Percentiles rank a stretch among this genome's conserved stretches.
phyloP scores from a whole-genome alignment of 2,888 invertebrate genomes.

The Spodoptera littoralis region DNA sequence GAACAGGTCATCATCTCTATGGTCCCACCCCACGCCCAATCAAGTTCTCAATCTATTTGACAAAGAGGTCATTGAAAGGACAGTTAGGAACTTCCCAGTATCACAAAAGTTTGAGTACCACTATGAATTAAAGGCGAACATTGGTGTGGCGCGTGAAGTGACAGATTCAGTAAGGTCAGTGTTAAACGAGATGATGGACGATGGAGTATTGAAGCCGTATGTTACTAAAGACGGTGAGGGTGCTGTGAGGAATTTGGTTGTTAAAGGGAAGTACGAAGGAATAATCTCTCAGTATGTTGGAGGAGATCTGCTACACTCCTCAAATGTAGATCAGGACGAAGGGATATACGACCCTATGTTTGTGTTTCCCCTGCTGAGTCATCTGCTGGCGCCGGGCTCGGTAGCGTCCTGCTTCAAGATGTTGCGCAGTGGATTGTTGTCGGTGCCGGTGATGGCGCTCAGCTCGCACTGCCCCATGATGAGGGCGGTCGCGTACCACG shows the following conservation, averaged over 20 bases:
- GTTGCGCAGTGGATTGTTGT: conserved; percentile 91
- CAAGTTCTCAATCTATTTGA: conserved; percentile 93
- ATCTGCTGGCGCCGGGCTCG: conserved; percentile 92
- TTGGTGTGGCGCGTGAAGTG: conserved; percentile 50
- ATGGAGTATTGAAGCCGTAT: conserved; percentile 61
- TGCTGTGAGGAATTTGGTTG: conserved; percentile 60
- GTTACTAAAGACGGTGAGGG: conserved; percentile 67
- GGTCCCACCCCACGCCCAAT: conserved; percentile 92
- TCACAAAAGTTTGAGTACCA: conserved; percentile 87
- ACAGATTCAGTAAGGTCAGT: conserved; percentile 57
- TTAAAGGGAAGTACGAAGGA: conserved; percentile 65
- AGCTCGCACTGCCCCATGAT: conserved; percentile 91
- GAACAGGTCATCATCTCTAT: conserved; percentile 86
- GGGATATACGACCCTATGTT: conserved; percentile 95
- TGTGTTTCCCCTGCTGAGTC: conserved; percentile 93
- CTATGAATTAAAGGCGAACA: conserved; percentile 70
- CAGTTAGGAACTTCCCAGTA: conserved; percentile 92
- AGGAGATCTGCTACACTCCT: conserved; percentile 63
- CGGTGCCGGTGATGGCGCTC: conserved; percentile 91
- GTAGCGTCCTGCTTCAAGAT: conserved; percentile 92
- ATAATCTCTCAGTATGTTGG: conserved; percentile 58
- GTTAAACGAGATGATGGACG: conserved; percentile 64
- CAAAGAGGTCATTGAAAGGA: conserved; percentile 89
- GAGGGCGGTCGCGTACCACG: conserved; percentile 92
- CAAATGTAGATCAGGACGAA: conserved; percentile 68